phyloP scores from a whole-genome alignment of 2,113 vertebrate genomes.

The Rhizomys pruinosus region DNA sequence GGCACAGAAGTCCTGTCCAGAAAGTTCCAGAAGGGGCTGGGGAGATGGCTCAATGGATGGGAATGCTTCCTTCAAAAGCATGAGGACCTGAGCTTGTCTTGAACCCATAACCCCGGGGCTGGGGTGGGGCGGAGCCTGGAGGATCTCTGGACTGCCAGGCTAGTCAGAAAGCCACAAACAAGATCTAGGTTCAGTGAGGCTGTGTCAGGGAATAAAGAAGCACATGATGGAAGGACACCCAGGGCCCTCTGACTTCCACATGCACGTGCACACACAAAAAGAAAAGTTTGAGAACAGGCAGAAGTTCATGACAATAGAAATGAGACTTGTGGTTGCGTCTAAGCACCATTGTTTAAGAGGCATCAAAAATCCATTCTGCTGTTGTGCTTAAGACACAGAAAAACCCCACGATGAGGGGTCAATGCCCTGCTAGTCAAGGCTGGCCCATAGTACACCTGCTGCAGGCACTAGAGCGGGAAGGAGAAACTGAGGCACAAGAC shows the following conservation, averaged over 20 bases:
- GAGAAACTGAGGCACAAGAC: background rate
- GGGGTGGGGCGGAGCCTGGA: background rate
- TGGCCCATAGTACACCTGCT: fast-evolving
- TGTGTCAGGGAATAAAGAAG: background rate
- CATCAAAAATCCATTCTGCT: background rate
- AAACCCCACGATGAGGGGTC: background rate
- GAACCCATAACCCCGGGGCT: background rate
- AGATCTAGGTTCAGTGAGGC: background rate
- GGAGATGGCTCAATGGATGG: background rate
- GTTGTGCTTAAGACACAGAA: fast-evolving
- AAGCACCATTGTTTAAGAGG: fast-evolving
- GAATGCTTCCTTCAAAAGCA: background rate
- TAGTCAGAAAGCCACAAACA: background rate
- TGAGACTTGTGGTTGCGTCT: background rate
- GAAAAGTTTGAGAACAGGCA: background rate
- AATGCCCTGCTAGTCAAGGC: fast-evolving
- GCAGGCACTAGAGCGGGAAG: fast-evolving
- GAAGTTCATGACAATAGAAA: fast-evolving
- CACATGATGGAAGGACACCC: background rate
- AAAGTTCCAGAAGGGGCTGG: background rate
- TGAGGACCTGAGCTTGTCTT: background rate
- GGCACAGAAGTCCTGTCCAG: fast-evolving
- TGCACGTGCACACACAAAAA: background rate
- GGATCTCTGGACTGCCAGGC: background rate
- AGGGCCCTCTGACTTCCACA: background rate